phyloP scores from a whole-genome alignment of 2,797 vertebrate genomes.

The Alosa sapidissima region DNA sequence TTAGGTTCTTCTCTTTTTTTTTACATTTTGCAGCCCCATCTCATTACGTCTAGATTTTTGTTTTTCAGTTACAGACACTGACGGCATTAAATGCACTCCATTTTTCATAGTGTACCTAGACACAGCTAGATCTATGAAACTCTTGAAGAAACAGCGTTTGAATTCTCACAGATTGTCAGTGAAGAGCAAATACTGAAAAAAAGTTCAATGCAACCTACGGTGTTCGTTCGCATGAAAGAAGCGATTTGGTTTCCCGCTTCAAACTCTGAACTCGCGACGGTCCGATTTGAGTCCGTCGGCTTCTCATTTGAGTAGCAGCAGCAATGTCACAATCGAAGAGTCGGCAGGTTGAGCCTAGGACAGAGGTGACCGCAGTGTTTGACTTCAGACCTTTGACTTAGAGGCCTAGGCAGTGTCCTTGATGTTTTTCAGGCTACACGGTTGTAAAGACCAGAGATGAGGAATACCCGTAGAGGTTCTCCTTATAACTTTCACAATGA shows the following conservation, averaged over 20 bases:
- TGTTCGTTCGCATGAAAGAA: not conserved
- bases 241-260: not conserved
- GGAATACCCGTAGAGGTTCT: not conserved
- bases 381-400: too few relatives aligned
- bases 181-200: not conserved
- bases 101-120: not conserved
- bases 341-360: not conserved
- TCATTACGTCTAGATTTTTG: not conserved
- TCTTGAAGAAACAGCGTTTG: not conserved
- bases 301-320: not conserved
- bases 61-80: not conserved
- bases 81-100: not conserved
- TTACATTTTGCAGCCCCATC: not conserved
- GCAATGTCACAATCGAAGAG: not conserved
- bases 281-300: not conserved
- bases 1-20: too few relatives aligned
- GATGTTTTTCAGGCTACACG: not conserved
- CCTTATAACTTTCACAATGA: too few relatives aligned
- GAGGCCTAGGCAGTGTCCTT: not conserved
- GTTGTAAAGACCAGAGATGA: not conserved
- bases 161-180: not conserved
- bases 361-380: too few relatives aligned
- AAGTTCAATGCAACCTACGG: not conserved
- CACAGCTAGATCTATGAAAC: not conserved
- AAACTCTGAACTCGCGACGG: not conserved